Percentiles rank a stretch among this genome's conserved stretches.
Conservation (phyloP, 2,888 invertebrate genomes). For the Agrotis segetum region DNA sequence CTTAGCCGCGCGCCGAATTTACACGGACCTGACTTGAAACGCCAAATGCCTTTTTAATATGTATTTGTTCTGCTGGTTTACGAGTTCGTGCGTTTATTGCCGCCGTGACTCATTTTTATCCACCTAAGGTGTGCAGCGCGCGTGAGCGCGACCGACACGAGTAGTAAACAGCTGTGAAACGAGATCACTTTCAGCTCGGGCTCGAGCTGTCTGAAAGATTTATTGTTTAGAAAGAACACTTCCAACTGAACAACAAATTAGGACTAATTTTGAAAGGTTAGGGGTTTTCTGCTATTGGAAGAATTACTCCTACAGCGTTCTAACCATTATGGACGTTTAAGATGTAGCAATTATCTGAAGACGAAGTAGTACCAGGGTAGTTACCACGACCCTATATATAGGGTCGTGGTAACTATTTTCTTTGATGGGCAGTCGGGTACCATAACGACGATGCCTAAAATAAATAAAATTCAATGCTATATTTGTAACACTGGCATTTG, state of each 20-base stretch:
- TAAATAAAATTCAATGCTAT: conserved; percentile 43
- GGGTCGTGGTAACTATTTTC: conserved; percentile 41
- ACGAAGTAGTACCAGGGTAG: conserved; percentile 22
- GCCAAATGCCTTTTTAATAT: conserved; percentile 69
- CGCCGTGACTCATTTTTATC: conserved; percentile 39
- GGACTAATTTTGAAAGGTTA: conserved; percentile 16
- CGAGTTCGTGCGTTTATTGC: conserved; percentile 35
- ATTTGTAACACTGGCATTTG: conserved; percentile 14
- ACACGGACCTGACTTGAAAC: conserved; percentile 80
- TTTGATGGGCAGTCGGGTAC: conserved; percentile 41
- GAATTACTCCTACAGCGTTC: conserved; percentile 29
- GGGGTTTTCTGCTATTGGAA: conserved; percentile 10
- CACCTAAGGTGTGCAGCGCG: conserved; percentile 6
- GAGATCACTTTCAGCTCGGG: conserved; percentile 8
- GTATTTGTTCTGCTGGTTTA: conserved; percentile 55
- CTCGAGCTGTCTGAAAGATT: conserved; percentile 13
- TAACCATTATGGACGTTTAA: conserved; percentile 21
- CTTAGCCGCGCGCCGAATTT: conserved; percentile 79
- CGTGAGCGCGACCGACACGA: conserved; percentile 2
- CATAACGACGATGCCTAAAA: conserved; percentile 28
- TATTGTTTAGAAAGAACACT: conserved; percentile 7
- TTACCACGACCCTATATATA: no score
- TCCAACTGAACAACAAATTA: conserved; percentile 22
- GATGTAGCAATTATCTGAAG: conserved; percentile 44
- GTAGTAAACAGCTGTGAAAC: conserved; percentile 26